Evolutionary conservation across 1,140 invertebrate genomes (phyloP), one percentile per base, ranked within the genome.

Genomic region (Drosophila ficusphila): DNA sequence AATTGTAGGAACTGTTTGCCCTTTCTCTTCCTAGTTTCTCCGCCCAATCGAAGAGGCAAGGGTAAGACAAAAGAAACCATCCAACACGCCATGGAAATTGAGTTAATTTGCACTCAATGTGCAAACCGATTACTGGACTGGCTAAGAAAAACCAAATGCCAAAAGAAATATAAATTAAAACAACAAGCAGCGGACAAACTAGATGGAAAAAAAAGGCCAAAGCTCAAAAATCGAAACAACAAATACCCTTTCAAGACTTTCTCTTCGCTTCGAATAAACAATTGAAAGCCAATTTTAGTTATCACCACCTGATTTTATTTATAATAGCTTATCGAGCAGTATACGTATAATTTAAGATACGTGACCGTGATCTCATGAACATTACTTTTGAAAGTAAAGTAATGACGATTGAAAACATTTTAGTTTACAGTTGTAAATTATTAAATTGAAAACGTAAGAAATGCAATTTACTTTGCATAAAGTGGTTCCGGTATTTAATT

Each of bases 91-190:
- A 68, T 31, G 29, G 42, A 73, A 73, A 73, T 62, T 53, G 69
- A 52, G 68, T 73, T 73, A 73, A 73, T 72, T 72, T 70, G 16
- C 47, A 62, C 69, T 73, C 46, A 47, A 68, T 67, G 64, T 52
- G 46, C 60, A 52, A 52, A 33, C 29, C 29, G 41, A 65, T 65
- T 65, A 62, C 56, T 8, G 41, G 14, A n/a, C n/a, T n/a, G n/a
- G n/a, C n/a, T 7, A 36, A 34, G 25, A 31, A 48, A 61, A 41
- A 11, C 34, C 16, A 12, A 58, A 36, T 33, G 31, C 41, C 39
- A 70, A 51, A 25, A 60, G 23, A 60, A 70, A 68, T 41, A 25
- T 11, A 72, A 72, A 65, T 69, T 46, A 65, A 73, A 41, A 75
- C 25, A 48, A 27, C 19, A 44, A 52, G 12, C 33, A 52, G 12